Evolutionary conservation across 1,140 invertebrate species (phyloP), one percentile per base, ranked within the genome.

Genomic region (Cotesia vestalis): DNA sequence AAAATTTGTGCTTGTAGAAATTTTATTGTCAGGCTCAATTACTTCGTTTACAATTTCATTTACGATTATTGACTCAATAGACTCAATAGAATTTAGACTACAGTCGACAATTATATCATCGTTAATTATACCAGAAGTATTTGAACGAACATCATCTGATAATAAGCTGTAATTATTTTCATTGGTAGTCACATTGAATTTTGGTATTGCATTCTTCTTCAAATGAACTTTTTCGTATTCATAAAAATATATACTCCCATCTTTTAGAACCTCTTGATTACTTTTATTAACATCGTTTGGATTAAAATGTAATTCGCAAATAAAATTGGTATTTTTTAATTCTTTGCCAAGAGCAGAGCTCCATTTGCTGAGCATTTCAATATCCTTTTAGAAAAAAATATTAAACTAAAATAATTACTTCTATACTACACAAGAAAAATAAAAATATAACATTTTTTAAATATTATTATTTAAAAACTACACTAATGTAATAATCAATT

Each of bases 241-340:
- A 63, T 63, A 63, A 4, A 63, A 4, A 11, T 63, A 62, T 17
- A 62, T 14, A 62, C 61, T 62, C 4, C 61, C 61, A 62, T 62
- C 61, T 62, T 62, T 62, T 6, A 62, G 9, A 62, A 62, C 9
- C 17, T 62, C 61, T 62, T n/a, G 14, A 62, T 62, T 11, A 62
- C 27, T 62, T 62, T 35, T 36, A 35, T 36, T 62, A 9, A 62
- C 61, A 62, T 62, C 36, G 4, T 62, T 11, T 62, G 61, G 61
- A 62, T 62, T 62, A 62, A 62, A 62, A 38, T 62, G 61, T 62
- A 62, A 62, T 35, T 62, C 61, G 20, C 61, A 62, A 62, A 62
- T 20, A 35, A 62, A 62, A 62, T 11, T 62, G 61, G 27, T 62
- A 62, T 4, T 11, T 62, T 62, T 62, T 35, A 62, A 27, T 27